A percentile compares a stretch with the other conserved stretches of the same genome.
Conservation (phyloP, 1,140 invertebrate species). For the Drosophila pallidifrons region DNA sequence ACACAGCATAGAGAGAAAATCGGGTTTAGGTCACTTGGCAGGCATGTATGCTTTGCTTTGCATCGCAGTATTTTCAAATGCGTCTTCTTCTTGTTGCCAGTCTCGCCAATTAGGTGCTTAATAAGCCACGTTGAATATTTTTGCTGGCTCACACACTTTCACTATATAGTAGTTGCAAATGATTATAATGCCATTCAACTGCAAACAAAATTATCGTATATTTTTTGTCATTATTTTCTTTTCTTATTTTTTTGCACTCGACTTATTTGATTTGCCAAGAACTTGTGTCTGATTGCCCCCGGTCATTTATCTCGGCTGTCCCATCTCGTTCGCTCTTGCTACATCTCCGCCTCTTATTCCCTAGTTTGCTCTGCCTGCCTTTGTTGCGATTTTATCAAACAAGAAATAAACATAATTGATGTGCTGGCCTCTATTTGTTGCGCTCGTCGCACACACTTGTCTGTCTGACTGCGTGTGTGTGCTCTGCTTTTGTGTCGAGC, state of each 20-base stretch:
- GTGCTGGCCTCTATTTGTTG: constrained; percentile 68
- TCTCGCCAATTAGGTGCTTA: constrained; percentile 63
- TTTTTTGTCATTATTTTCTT: constrained; percentile 28
- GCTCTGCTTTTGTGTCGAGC: constrained; percentile 30
- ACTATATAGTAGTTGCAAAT: constrained; percentile 36
- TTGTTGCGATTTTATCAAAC: constrained; percentile 75
- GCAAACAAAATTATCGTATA: constrained; percentile 26
- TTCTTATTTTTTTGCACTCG: constrained; percentile 15
- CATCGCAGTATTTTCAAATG: constrained; percentile 46
- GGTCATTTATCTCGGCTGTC: constrained; percentile 18
- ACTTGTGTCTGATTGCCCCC: constrained; percentile 51
- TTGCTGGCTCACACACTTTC: constrained; percentile 55
- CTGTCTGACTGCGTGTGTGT: constrained; percentile 31
- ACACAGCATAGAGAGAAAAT: constrained; percentile 44
- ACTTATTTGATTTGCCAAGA: constrained; percentile 70
- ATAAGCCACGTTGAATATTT: constrained; percentile 54
- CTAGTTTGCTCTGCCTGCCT: constrained; percentile 16
- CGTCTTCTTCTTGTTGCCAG: constrained; percentile 48
- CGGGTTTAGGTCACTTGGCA: constrained; percentile 57
- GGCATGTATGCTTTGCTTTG: constrained; percentile 14
- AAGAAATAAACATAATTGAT: constrained; percentile 80
- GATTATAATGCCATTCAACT: constrained; percentile 36
- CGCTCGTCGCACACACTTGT: constrained; percentile 34
- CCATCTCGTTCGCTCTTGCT: background rate
- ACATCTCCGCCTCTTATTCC: too few species aligned